Conservation (phyloP, 2,797 vertebrate genomes). For the Carduelis carduelis region DNA sequence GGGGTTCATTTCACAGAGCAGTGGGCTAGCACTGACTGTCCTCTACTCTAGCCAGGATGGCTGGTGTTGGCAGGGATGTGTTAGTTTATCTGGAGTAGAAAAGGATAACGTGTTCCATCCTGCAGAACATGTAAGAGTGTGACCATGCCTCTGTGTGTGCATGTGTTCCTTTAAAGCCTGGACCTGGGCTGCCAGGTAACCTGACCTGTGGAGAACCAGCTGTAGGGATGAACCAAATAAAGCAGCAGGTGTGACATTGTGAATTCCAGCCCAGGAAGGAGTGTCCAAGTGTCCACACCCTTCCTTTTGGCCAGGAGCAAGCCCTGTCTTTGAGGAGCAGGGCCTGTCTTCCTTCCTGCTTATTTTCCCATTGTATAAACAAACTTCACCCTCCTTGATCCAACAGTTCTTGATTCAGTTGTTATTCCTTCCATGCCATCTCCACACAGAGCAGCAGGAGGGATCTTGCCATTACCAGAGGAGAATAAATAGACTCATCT, state of each 20-base stretch:
- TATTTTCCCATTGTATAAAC: slow-evolving; percentile 6
- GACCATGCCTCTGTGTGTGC: not conserved
- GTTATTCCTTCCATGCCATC: not conserved
- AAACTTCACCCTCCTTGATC: not conserved
- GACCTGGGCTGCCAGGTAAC: not conserved
- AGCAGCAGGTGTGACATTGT: slow-evolving; percentile 29
- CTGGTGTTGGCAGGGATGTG: not conserved
- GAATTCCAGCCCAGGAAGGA: slow-evolving; percentile 61
- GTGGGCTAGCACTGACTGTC: not conserved
- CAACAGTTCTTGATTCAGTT: not conserved
- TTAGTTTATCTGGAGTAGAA: not conserved
- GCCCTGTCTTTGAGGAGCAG: not conserved
- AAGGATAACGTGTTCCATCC: not conserved
- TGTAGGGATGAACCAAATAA: not conserved
- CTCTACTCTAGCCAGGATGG: not conserved
- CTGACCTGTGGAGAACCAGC: not conserved
- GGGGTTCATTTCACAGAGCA: not conserved
- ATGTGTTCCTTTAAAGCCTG: not conserved
- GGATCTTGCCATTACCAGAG: not conserved
- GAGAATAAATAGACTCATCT: not conserved
- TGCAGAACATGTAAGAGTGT: not conserved
- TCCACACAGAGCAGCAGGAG: not conserved
- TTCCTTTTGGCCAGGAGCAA: not conserved
- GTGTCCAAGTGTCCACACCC: slow-evolving; percentile 35
- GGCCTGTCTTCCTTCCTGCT: not conserved